Conservation (phyloP, 2,888 invertebrate genomes). For the Drosophila falleni region DNA sequence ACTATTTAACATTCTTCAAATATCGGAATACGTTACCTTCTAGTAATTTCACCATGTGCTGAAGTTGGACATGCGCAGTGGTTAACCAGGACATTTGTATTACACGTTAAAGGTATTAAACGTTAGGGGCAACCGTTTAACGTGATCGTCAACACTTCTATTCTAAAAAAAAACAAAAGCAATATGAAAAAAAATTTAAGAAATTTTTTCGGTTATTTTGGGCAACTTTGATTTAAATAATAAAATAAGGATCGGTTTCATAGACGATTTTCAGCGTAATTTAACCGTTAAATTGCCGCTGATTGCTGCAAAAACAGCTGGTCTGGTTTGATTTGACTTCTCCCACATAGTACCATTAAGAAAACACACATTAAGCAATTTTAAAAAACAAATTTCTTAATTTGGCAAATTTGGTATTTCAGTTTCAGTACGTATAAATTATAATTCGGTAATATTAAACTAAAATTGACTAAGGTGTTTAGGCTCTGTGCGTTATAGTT, state of each 20-base stretch:
- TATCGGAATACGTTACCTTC: neutral
- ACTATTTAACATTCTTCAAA: neutral
- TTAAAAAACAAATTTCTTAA: neutral
- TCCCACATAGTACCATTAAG: too few species aligned
- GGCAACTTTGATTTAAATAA: neutral
- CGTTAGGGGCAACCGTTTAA: constrained; percentile 1
- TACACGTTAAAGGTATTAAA: constrained; percentile 7
- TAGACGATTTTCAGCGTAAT: neutral
- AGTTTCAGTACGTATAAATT: constrained; percentile 23
- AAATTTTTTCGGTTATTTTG: neutral
- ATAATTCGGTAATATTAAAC: constrained; percentile 19
- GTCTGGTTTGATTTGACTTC: too few species aligned
- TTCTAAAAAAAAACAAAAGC: neutral
- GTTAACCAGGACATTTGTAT: constrained; percentile 11
- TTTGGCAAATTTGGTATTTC: constrained; percentile 45
- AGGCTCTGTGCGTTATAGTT: constrained; percentile 48
- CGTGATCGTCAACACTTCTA: constrained; percentile 11
- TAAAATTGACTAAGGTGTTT: constrained; percentile 45
- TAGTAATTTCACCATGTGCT: neutral
- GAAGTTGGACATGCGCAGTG: constrained; percentile 43
- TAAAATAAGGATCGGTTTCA: neutral
- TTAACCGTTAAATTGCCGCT: neutral
- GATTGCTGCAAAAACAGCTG: too few species aligned
- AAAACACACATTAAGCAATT: too few species aligned
- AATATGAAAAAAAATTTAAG: neutral